phyloP scores from a whole-genome alignment of 2,797 vertebrate species.

The Danio kyathit region DNA sequence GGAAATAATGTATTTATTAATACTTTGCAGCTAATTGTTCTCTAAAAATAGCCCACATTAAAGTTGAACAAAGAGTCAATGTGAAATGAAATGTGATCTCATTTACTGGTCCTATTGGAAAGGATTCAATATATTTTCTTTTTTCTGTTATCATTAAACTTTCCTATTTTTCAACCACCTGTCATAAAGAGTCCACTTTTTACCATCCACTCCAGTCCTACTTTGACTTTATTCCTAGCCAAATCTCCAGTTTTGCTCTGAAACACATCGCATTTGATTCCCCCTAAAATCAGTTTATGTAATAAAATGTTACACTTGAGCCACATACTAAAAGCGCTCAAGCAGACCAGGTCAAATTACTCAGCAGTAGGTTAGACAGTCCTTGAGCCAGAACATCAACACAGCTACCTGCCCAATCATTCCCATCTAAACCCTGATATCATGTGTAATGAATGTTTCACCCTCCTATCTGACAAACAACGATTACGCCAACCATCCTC shows the following conservation, averaged over 20 bases:
- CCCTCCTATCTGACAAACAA: slow-evolving; percentile 20
- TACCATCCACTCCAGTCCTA: background rate
- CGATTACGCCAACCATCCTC: background rate
- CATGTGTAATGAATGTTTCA: slow-evolving; percentile 40
- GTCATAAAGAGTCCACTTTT: background rate
- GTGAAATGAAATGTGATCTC: background rate
- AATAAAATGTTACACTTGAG: slow-evolving; percentile 10
- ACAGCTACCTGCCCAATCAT: slow-evolving; percentile 37
- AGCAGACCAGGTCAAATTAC: slow-evolving; percentile 41
- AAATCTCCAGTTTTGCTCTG: background rate
- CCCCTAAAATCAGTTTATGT: background rate
- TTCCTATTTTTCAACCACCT: slow-evolving; percentile 2
- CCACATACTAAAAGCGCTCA: slow-evolving; percentile 24
- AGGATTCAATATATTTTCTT: too few species aligned
- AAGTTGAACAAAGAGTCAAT: too few species aligned
- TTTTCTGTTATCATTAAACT: background rate
- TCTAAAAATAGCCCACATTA: background rate
- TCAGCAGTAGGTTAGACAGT: slow-evolving; percentile 41
- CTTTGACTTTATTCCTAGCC: background rate
- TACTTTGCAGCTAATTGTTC: background rate
- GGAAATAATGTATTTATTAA: background rate
- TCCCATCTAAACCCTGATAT: slow-evolving; percentile 37
- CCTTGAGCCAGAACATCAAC: slow-evolving; percentile 46
- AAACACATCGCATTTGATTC: background rate
- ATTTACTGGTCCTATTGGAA: background rate